These are phyloP conservation scores for Poeciliopsis gracilis DNA, from an alignment of 2,797 vertebrate species.

Conservation along the genomic window DNA sequence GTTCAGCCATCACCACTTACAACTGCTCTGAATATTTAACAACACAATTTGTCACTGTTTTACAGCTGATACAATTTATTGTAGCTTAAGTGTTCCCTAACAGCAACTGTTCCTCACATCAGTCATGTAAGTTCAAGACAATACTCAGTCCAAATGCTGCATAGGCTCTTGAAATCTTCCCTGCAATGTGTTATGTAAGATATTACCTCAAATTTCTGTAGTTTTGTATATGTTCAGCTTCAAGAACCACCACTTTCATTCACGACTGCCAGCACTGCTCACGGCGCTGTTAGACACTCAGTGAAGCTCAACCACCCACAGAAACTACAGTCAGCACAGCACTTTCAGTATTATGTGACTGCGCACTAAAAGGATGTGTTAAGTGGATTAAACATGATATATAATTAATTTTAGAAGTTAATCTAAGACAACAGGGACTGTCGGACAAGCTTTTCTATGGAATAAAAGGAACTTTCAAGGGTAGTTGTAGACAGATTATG, in stretches of 20 bases:
- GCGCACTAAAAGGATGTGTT: conserved; percentile 41
- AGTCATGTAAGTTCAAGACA: conserved; percentile 16
- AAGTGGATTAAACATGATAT: conserved; percentile 39
- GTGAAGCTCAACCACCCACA: conserved; percentile 63
- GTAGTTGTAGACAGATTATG: conserved; percentile 10
- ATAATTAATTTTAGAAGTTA: conserved; percentile 49
- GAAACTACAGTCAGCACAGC: conserved; percentile 47
- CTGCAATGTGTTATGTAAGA: conserved; percentile 62
- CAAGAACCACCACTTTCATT: conserved; percentile 51
- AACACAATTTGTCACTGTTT: conserved; percentile 25
- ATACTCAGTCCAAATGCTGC: conserved; percentile 19
- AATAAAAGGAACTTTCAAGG: conserved; percentile 21
- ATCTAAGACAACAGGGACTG: conserved; percentile 25
- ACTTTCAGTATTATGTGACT: conserved; percentile 48
- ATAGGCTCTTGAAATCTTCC: conserved; percentile 22
- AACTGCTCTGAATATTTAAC: conserved; percentile 39
- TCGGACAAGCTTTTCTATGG: conserved; percentile 15
- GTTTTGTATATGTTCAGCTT: conserved; percentile 40
- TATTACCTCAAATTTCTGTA: conserved; percentile 53
- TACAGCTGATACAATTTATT: conserved; percentile 21
- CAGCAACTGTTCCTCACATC: conserved; percentile 19
- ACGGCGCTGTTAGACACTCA: conserved; percentile 50
- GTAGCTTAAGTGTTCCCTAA: conserved; percentile 14
- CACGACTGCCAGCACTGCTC: conserved; percentile 32
- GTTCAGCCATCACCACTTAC: conserved; percentile 42